These are phyloP conservation scores for Brienomyrus brachyistius DNA, from an alignment of 2,113 vertebrate genomes.

Conservation along the genomic window DNA sequence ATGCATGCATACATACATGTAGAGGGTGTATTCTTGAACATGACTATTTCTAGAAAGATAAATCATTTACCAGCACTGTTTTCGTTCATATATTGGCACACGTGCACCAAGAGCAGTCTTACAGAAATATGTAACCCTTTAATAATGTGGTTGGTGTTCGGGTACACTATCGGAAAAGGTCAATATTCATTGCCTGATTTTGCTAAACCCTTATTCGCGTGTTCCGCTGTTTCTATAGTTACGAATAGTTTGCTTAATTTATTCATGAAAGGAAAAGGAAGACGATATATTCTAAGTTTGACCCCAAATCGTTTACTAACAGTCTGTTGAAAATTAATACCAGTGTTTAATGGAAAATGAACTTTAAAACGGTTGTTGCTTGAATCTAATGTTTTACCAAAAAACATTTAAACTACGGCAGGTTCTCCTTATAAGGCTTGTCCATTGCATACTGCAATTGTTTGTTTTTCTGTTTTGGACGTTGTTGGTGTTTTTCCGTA, in stretches of 20 bases:
- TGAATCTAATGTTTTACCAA: not conserved
- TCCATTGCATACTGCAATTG: not conserved
- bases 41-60: not conserved
- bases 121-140: not conserved
- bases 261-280: not conserved
- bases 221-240: constrained; percentile 11
- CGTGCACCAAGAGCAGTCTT: not conserved
- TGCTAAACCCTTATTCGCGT: too few species aligned
- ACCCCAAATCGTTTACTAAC: not conserved
- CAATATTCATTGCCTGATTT: not conserved
- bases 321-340: not conserved
- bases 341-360: not conserved
- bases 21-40: not conserved
- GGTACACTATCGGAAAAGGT: not conserved
- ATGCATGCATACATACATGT: not conserved
- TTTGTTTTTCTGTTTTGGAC: not conserved
- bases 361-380: not conserved
- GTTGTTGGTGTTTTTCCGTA: not conserved
- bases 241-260: not conserved
- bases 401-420: not conserved
- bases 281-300: not conserved
- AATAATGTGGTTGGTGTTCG: not conserved
- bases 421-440: not conserved
- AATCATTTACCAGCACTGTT: not conserved
- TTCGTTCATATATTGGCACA: not conserved